Evolutionary conservation across 1,140 invertebrate genomes (phyloP).

Genomic region (Doryteuthis pealeii): DNA sequence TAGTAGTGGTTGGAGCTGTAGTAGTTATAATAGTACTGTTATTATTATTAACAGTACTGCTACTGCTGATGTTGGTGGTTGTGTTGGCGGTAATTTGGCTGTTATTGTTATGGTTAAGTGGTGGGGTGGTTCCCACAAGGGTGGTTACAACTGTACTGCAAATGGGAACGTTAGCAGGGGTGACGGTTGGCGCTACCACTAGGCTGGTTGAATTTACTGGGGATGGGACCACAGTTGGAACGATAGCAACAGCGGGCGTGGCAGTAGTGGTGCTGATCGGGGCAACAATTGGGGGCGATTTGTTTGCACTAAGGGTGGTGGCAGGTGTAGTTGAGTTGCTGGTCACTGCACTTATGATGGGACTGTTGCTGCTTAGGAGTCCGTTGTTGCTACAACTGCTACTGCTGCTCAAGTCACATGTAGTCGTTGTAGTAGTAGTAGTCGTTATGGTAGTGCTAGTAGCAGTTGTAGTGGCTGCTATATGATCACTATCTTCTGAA

Average conservation of each 20-base stretch:
- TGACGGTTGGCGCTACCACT: background rate
- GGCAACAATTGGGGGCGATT: background rate
- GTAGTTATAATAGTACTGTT: no score
- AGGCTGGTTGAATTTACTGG: background rate
- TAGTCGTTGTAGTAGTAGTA: background rate
- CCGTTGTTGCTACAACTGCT: slow-evolving; percentile 4
- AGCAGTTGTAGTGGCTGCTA: background rate
- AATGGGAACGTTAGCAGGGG: background rate
- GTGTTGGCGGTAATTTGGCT: background rate
- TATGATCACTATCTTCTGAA: background rate
- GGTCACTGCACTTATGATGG: background rate
- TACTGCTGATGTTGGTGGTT: background rate
- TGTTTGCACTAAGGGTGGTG: background rate
- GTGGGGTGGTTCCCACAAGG: background rate
- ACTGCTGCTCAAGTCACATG: background rate
- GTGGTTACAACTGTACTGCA: background rate
- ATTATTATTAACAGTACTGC: background rate
- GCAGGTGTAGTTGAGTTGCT: background rate
- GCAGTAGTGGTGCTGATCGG: background rate
- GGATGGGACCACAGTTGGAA: background rate
- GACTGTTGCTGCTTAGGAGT: background rate
- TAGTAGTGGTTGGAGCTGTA: no score
- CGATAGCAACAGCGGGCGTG: background rate
- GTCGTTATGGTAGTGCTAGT: background rate
- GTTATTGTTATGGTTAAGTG: background rate